These are phyloP conservation scores for Mixornis gularis DNA, from an alignment of 2,113 vertebrate genomes.

Conservation along the genomic window DNA sequence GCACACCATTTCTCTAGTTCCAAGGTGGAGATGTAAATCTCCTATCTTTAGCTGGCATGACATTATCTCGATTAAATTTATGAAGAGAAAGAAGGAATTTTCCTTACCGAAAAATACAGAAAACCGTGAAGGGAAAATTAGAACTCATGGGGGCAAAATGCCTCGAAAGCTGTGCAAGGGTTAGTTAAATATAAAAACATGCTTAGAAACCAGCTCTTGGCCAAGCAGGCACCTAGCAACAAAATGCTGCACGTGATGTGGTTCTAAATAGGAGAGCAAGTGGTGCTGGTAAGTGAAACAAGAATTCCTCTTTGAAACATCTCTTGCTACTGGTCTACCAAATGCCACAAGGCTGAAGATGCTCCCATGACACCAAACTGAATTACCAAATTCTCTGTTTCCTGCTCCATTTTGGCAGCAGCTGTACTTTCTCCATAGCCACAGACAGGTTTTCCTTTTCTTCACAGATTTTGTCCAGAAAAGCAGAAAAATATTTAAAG, in stretches of 20 bases:
- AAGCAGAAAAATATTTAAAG: not conserved
- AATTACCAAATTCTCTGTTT: not conserved
- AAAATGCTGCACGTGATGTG: not conserved
- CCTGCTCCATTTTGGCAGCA: rapidly evolving
- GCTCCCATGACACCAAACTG: not conserved
- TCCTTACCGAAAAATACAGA: not conserved
- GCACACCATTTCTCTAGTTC: not conserved
- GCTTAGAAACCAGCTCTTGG: constrained; percentile 19
- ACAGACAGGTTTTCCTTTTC: not conserved
- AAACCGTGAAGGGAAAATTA: not conserved
- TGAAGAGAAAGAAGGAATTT: not conserved
- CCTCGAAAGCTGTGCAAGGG: constrained; percentile 11
- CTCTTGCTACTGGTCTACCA: not conserved
- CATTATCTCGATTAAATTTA: not conserved
- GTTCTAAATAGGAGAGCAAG: constrained; percentile 24
- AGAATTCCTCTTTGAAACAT: not conserved
- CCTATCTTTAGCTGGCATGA: not conserved
- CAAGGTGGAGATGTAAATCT: not conserved
- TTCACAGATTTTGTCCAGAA: not conserved
- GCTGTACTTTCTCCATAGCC: not conserved
- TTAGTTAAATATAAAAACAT: constrained; percentile 35
- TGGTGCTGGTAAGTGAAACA: not conserved
- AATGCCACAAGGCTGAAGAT: not conserved
- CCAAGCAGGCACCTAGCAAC: constrained; percentile 65
- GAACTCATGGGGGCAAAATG: constrained; percentile 7